Conservation (phyloP, 2,797 vertebrate species). For the Acomys russatus region DNA sequence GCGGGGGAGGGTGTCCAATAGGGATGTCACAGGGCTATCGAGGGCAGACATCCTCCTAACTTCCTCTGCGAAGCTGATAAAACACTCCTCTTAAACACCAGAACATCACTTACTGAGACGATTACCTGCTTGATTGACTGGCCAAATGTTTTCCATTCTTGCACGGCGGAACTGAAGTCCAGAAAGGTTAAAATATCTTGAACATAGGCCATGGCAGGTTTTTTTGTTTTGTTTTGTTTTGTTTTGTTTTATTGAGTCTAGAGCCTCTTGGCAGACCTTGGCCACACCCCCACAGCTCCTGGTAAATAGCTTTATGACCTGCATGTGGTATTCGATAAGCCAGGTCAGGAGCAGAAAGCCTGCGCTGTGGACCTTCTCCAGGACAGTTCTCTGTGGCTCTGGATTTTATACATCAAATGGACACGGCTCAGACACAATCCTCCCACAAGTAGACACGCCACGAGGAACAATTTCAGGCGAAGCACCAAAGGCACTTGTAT, state of each 20-base stretch:
- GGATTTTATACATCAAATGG: background rate
- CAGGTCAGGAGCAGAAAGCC: background rate
- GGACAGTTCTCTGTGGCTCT: slow-evolving; percentile 28
- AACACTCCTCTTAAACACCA: background rate
- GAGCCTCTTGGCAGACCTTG: background rate
- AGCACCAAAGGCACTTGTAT: background rate
- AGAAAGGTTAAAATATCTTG: background rate
- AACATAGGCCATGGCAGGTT: background rate
- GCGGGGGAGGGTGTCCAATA: background rate
- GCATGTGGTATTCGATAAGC: background rate
- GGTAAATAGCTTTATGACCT: slow-evolving; percentile 39
- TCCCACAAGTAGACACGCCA: background rate
- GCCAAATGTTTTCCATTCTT: slow-evolving; percentile 36
- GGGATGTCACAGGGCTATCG: background rate
- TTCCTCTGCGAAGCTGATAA: background rate
- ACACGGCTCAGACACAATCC: background rate
- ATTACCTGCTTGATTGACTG: background rate
- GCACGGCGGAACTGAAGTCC: background rate
- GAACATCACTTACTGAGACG: slow-evolving; percentile 30
- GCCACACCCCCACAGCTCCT: background rate
- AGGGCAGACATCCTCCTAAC: background rate
- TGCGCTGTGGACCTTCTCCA: background rate
- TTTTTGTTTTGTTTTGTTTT: background rate
- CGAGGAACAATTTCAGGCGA: background rate
- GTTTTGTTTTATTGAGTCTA: background rate